phyloP scores from a whole-genome alignment of 2,113 vertebrate species.

The Ochotona curzoniae region DNA sequence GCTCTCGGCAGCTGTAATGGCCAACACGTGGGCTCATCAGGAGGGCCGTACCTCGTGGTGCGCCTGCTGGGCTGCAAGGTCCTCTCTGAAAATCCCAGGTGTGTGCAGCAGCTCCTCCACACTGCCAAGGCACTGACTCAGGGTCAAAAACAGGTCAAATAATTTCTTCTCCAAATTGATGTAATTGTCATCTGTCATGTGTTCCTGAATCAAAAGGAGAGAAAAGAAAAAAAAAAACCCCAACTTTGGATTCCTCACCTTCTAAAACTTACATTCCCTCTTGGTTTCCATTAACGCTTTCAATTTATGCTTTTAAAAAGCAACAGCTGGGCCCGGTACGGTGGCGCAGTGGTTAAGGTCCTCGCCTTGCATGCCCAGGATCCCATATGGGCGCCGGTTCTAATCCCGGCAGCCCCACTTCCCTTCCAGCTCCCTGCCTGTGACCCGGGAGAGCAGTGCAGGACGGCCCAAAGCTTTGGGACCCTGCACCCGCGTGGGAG shows the following conservation, averaged over 20 bases:
- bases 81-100: constrained; percentile 75
- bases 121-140: constrained; percentile 87
- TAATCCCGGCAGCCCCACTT: too few species aligned
- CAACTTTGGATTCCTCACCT: background rate
- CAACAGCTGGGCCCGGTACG: background rate
- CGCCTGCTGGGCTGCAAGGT: constrained; percentile 81
- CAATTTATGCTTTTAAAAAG: background rate
- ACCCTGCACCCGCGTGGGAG: too few species aligned
- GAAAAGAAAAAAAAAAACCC: background rate
- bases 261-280: background rate
- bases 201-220: constrained; percentile 81
- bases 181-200: constrained; percentile 70
- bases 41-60: constrained; percentile 85
- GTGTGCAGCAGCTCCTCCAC: constrained; percentile 86
- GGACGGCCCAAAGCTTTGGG: too few species aligned
- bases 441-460: too few species aligned
- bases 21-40: fast-evolving
- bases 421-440: too few species aligned
- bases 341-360: too few species aligned
- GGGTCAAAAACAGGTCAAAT: constrained; percentile 88
- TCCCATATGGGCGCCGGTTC: too few species aligned
- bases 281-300: background rate
- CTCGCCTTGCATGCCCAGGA: too few species aligned
- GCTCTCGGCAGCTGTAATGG: fast-evolving
- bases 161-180: constrained; percentile 87